These are phyloP conservation scores for Catharus fuscescens DNA, from an alignment of 2,113 vertebrate species.

Conservation along the genomic window DNA sequence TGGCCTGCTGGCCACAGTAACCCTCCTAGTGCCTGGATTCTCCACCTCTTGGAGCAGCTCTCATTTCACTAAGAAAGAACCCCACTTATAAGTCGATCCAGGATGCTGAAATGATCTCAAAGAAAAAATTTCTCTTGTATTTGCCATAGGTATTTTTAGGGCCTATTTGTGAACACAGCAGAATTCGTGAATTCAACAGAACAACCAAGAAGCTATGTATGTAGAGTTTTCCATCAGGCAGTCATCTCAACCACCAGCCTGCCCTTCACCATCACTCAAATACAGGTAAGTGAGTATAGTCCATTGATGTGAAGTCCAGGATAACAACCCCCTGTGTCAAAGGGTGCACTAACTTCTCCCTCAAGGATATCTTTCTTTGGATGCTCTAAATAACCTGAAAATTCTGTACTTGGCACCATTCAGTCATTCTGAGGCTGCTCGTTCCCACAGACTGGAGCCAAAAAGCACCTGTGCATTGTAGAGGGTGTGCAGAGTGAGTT, in stretches of 20 bases:
- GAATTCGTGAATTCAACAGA: background rate
- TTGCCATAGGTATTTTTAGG: background rate
- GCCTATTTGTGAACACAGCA: background rate
- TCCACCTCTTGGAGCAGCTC: rapidly evolving
- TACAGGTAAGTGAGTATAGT: background rate
- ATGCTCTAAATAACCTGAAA: background rate
- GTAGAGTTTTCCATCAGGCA: background rate
- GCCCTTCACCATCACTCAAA: background rate
- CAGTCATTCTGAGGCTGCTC: background rate
- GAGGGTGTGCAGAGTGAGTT: background rate
- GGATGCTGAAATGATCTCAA: background rate
- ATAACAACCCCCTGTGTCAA: background rate
- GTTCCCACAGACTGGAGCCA: rapidly evolving
- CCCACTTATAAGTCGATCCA: background rate
- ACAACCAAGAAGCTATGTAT: background rate
- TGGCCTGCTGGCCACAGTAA: background rate
- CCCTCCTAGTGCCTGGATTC: background rate
- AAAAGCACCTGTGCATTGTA: background rate
- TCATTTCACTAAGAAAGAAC: background rate
- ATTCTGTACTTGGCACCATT: background rate
- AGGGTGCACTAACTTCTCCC: background rate
- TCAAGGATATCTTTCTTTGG: background rate
- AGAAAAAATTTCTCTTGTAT: background rate
- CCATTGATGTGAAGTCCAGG: background rate
- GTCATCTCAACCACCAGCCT: background rate